phyloP scores from a whole-genome alignment of 2,888 invertebrate genomes.

The Toxonevra muliebris region DNA sequence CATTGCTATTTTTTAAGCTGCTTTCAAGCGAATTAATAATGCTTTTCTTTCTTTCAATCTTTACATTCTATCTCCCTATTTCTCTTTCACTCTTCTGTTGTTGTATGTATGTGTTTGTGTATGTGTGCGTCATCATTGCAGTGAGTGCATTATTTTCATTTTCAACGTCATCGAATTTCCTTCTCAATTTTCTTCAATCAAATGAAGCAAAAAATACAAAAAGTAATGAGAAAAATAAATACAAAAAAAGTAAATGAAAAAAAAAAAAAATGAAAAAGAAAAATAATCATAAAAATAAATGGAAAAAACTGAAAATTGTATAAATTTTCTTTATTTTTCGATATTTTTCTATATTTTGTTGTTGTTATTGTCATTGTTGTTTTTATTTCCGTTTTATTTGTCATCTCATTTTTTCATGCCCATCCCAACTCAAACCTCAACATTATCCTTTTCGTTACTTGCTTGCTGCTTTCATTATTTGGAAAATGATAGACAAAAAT shows the following conservation, averaged over 20 bases:
- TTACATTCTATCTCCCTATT: background rate
- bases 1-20: conserved; percentile 22
- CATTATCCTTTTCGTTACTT: too few relatives aligned
- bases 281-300: conserved; percentile 13
- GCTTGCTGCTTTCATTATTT: too few relatives aligned
- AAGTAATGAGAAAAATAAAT: background rate
- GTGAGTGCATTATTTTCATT: conserved; percentile 31
- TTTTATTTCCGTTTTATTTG: too few relatives aligned
- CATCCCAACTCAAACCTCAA: too few relatives aligned
- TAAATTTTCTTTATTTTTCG: too few relatives aligned
- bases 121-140: background rate
- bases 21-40: conserved; percentile 27
- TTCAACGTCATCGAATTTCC: conserved; percentile 33
- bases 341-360: too few relatives aligned
- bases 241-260: conserved; percentile 1
- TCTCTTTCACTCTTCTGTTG: background rate
- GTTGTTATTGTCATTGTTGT: too few relatives aligned
- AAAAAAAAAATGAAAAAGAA: conserved; percentile 4
- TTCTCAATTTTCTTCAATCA: conserved; percentile 25
- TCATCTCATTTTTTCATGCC: too few relatives aligned
- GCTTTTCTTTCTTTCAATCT: conserved; percentile 1
- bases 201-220: conserved; percentile 2
- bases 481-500: too few relatives aligned
- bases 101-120: background rate
- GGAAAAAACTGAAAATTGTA: background rate